Percentiles rank a stretch among this genome's conserved stretches.
Evolutionary conservation across 2,797 vertebrate species (phyloP).

Genomic region (Artibeus lituratus): DNA sequence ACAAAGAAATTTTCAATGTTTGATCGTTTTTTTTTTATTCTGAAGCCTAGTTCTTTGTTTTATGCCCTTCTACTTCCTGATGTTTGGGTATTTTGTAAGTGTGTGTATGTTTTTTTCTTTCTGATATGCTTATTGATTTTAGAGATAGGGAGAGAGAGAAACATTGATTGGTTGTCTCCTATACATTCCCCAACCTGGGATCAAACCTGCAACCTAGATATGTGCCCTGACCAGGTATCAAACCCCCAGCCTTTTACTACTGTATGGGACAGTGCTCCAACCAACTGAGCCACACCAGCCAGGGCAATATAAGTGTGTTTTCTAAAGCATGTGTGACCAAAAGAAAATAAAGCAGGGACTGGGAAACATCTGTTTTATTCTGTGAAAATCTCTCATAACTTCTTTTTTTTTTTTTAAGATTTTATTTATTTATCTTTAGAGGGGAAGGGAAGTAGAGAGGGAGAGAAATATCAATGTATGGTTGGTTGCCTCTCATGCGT

Average conservation of each 20-base stretch:
- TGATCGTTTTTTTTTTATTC: conserved; percentile 37
- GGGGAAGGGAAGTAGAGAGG: too few species aligned
- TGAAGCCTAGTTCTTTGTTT: conserved; percentile 1
- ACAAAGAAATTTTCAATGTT: conserved; percentile 37
- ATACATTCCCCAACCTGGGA: background rate
- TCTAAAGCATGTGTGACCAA: conserved; percentile 60
- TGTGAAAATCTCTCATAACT: background rate
- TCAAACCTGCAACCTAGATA: background rate
- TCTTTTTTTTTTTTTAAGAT: background rate
- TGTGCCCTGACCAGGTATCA: background rate
- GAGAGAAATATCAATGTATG: too few species aligned
- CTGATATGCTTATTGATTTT: background rate
- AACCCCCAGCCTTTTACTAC: background rate
- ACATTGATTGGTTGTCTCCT: background rate
- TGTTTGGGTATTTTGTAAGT: conserved; percentile 45
- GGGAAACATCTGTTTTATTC: conserved; percentile 34
- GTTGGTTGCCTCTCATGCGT: too few species aligned
- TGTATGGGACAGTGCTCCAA: background rate
- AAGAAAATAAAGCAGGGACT: conserved; percentile 77
- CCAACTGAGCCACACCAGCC: background rate
- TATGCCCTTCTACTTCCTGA: conserved; percentile 5
- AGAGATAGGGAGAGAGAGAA: background rate
- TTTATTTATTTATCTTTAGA: too few species aligned
- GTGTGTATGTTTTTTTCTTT: conserved; percentile 45
- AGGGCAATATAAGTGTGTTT: background rate